Conservation (phyloP, 2,888 invertebrate species). For the Strigamia transsilvanica region DNA sequence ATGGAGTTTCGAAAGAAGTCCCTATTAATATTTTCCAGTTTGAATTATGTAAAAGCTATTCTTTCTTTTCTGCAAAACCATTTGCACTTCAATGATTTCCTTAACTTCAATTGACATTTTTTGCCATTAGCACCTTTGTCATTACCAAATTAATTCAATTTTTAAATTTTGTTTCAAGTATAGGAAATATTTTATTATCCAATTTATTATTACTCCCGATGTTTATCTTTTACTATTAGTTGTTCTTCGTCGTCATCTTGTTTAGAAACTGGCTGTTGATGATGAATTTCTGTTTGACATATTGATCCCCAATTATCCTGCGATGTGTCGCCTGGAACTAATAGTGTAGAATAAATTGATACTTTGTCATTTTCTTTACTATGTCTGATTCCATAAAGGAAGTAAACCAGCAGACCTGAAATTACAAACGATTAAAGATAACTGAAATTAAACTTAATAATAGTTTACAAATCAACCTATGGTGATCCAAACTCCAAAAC, state of each 20-base stretch:
- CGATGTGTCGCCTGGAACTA: conserved; percentile 52
- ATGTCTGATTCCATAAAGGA: conserved; percentile 55
- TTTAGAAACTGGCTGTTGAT: conserved; percentile 19
- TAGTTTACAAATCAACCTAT: conserved; percentile 68
- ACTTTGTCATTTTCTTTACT: conserved; percentile 54
- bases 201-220: background rate
- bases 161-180: too few species aligned
- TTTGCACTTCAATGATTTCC: background rate
- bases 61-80: background rate
- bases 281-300: conserved; percentile 51
- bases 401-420: conserved; percentile 55
- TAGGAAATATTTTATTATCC: too few species aligned
- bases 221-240: conserved; percentile 43
- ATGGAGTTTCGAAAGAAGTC: too few species aligned
- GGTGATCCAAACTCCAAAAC: conserved; percentile 87
- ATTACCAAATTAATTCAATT: too few species aligned
- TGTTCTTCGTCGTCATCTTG: conserved; percentile 51
- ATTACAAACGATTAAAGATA: background rate
- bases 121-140: too few species aligned
- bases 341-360: conserved; percentile 53
- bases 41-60: background rate
- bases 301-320: conserved; percentile 55
- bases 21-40: too few species aligned
- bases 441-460: background rate
- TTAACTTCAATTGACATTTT: background rate